phyloP scores from a whole-genome alignment of 2,113 vertebrate species.

The Nibea coibor region DNA sequence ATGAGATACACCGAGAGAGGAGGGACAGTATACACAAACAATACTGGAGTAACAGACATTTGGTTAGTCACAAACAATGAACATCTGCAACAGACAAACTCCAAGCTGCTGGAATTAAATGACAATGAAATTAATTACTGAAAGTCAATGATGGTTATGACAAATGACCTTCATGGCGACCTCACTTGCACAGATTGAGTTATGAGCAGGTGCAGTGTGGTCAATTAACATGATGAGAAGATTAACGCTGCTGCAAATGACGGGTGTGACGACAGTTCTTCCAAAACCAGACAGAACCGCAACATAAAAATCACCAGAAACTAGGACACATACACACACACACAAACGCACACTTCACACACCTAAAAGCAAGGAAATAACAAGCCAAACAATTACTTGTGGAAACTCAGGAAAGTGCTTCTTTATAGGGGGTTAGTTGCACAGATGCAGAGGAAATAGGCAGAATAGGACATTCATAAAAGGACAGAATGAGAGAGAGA shows the following conservation, averaged over 20 bases:
- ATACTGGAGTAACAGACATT: slow-evolving; percentile 45
- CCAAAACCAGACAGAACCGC: slow-evolving; percentile 11
- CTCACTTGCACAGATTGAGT: slow-evolving; percentile 48
- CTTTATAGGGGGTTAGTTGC: slow-evolving; percentile 62
- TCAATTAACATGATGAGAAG: slow-evolving; percentile 60
- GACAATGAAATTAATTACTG: slow-evolving; percentile 4
- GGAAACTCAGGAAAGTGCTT: slow-evolving; percentile 23
- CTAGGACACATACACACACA: slow-evolving; percentile 19
- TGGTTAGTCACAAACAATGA: slow-evolving; percentile 72
- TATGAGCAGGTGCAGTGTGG: slow-evolving; percentile 40
- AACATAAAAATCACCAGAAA: slow-evolving; percentile 26
- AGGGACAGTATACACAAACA: slow-evolving; percentile 16
- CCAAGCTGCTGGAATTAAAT: slow-evolving; percentile 47
- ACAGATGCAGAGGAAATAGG: slow-evolving; percentile 22
- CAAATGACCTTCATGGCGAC: slow-evolving; percentile 51
- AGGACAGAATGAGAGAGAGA: neutral
- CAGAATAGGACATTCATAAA: slow-evolving; percentile 19
- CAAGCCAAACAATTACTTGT: slow-evolving; percentile 8
- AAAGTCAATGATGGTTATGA: slow-evolving; percentile 45
- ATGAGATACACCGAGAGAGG: slow-evolving; percentile 2
- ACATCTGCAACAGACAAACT: slow-evolving; percentile 44
- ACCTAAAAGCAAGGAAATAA: slow-evolving; percentile 39
- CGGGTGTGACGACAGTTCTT: neutral
- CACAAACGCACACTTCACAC: neutral
- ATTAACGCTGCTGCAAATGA: slow-evolving; percentile 43